Evolutionary conservation across 1,140 invertebrate species (phyloP).

Genomic region (Aphelinus certus): DNA sequence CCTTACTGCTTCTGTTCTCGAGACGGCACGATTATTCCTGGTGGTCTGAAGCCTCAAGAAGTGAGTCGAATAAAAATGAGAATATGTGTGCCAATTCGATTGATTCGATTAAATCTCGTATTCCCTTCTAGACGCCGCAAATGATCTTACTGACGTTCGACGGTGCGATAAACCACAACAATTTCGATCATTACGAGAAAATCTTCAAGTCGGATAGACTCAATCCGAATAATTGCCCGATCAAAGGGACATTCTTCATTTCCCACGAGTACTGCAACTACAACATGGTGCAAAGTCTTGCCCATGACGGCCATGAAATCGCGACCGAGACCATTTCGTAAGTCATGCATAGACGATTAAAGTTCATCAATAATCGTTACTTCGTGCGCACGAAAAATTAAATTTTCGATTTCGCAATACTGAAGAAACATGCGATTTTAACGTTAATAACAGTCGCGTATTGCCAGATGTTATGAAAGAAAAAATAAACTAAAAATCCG

Average conservation of each 20-base stretch:
- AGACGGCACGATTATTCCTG: conserved; percentile 88
- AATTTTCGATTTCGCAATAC: no score
- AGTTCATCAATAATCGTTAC: no score
- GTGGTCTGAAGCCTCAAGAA: conserved; percentile 80
- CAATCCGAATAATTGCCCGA: conserved; percentile 90
- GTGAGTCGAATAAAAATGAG: conserved; percentile 64
- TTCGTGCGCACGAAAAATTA: no score
- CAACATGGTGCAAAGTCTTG: conserved; percentile 88
- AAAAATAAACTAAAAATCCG: no score
- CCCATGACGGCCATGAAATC: conserved; percentile 91
- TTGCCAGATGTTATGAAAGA: no score
- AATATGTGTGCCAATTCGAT: no score
- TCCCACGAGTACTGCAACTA: conserved; percentile 96
- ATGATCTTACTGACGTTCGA: conserved; percentile 94
- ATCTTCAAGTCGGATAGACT: conserved; percentile 81
- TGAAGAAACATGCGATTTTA: no score
- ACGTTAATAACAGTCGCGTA: no score
- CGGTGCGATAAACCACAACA: conserved; percentile 91
- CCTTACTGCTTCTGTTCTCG: conserved; percentile 95
- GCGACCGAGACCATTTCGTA: conserved; percentile 88
- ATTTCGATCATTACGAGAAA: conserved; percentile 88
- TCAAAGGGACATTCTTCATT: conserved; percentile 93
- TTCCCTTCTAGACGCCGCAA: conserved; percentile 82
- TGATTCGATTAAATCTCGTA: not conserved
- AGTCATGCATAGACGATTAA: conserved; percentile 46